Conservation (phyloP, 2,113 vertebrate genomes). For the Passer domesticus region DNA sequence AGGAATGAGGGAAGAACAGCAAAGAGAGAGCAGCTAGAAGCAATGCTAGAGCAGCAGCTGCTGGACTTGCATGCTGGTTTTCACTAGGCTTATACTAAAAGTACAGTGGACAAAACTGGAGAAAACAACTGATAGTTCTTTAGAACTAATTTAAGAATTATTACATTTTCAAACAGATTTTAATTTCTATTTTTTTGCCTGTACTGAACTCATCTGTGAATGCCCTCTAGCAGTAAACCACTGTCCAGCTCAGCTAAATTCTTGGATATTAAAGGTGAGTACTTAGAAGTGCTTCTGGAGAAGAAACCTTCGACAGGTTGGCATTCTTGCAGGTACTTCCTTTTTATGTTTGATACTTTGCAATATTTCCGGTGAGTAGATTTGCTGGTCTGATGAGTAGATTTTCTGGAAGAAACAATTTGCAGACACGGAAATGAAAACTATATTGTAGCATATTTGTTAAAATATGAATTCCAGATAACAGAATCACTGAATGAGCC, state of each 20-base stretch:
- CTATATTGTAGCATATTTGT: background rate
- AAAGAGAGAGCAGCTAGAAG: background rate
- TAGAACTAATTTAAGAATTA: background rate
- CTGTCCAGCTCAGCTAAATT: background rate
- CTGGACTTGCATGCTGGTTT: conserved; percentile 10
- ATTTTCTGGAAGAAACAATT: background rate
- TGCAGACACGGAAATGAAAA: background rate
- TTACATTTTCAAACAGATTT: background rate
- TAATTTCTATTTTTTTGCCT: background rate
- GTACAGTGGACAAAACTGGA: background rate
- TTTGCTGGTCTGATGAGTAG: background rate
- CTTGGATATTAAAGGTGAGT: background rate
- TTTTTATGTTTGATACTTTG: background rate
- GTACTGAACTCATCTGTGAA: background rate
- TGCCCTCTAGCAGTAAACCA: background rate
- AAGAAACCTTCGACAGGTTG: background rate
- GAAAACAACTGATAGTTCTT: background rate
- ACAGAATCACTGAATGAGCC: background rate
- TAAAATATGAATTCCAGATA: background rate
- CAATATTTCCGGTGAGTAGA: background rate
- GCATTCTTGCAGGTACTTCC: background rate
- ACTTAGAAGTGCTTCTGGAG: background rate
- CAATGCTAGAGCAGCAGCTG: background rate
- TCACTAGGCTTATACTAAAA: conserved; percentile 4
- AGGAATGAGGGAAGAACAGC: background rate